These are phyloP conservation scores for Nyctibius grandis DNA, from an alignment of 2,797 vertebrate species.

Conservation along the genomic window DNA sequence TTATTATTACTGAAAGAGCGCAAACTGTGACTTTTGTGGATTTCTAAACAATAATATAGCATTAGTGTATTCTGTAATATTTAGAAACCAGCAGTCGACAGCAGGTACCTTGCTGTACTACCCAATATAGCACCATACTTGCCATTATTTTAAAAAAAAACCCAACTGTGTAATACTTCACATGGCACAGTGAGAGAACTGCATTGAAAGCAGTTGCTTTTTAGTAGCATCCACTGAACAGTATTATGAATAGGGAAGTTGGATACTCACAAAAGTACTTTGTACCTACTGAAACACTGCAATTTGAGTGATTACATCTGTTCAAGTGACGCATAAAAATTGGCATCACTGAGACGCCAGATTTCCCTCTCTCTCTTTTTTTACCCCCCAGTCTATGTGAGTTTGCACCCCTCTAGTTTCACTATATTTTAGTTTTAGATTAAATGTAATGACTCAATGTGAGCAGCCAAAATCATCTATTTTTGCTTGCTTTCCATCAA, in stretches of 20 bases:
- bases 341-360: neutral
- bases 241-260: neutral
- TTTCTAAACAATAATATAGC: neutral
- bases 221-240: neutral
- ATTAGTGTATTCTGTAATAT: neutral
- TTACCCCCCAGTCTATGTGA: neutral
- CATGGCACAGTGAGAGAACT: neutral
- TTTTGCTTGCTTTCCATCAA: neutral
- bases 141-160: neutral
- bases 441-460: neutral
- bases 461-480: neutral
- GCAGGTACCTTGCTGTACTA: neutral
- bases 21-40: neutral
- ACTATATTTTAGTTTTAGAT: neutral
- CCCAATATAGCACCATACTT: neutral
- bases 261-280: neutral
- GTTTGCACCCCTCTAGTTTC: conserved; percentile 36
- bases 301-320: conserved; percentile 62
- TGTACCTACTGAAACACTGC: conserved; percentile 32
- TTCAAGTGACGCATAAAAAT: neutral
- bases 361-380: neutral
- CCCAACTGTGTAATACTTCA: neutral
- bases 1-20: neutral
- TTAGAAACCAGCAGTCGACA: neutral
- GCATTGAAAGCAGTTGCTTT: neutral